phyloP scores from a whole-genome alignment of 2,113 vertebrate genomes.

The Aphyosemion australe region DNA sequence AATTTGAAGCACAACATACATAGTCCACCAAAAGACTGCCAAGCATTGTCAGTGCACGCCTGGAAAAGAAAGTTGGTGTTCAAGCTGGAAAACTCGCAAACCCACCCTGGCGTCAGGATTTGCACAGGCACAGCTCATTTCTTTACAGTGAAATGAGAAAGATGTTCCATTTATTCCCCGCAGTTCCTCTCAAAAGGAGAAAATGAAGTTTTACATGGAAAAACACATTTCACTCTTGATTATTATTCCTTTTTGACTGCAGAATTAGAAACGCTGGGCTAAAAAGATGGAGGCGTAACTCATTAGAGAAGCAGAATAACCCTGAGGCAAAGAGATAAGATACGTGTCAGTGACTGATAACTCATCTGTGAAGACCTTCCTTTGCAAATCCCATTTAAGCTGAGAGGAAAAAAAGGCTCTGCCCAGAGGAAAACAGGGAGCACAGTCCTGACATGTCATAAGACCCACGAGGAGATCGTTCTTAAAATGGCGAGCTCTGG shows the following conservation, averaged over 20 bases:
- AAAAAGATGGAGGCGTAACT: constrained; percentile 16
- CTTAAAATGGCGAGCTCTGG: constrained; percentile 57
- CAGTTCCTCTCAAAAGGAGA: constrained; percentile 36
- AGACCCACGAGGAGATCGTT: constrained; percentile 46
- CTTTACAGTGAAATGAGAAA: constrained; percentile 66
- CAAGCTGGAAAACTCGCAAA: constrained; percentile 64
- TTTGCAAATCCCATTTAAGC: constrained; percentile 18
- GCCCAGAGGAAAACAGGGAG: constrained; percentile 22
- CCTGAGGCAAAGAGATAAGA: constrained; percentile 30
- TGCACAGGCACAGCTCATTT: constrained; percentile 61
- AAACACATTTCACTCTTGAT: constrained; percentile 12
- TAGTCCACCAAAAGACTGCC: constrained; percentile 43
- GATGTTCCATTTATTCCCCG: constrained; percentile 49
- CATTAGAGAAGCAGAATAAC: constrained; percentile 13
- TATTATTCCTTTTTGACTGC: constrained; percentile 1
- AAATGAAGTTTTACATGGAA: constrained; percentile 22
- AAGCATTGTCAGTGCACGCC: constrained; percentile 64
- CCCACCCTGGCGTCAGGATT: constrained; percentile 50
- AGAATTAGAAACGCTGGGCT: constrained; percentile 14
- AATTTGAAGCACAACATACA: constrained; percentile 43
- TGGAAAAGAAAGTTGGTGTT: constrained; percentile 68
- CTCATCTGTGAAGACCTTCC: constrained; percentile 33
- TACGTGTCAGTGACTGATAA: constrained; percentile 26
- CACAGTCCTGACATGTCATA: constrained; percentile 58
- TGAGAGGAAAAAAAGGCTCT: background rate